Evolutionary conservation across 1,140 invertebrate genomes (phyloP).

Genomic region (Drosophila kurseongensis): DNA sequence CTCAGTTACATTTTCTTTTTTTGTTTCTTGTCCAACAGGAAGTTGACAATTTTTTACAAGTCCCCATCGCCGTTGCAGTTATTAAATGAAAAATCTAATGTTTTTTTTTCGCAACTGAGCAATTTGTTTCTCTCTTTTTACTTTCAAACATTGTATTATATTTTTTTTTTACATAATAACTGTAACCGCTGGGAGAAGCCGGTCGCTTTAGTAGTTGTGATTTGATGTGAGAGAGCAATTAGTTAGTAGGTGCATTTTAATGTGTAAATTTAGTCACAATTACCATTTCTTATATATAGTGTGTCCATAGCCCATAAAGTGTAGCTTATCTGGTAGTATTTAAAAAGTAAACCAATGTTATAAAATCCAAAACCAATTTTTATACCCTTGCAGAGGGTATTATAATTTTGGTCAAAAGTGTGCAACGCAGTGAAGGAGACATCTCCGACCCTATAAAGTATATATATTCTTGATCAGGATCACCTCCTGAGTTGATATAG

Average conservation of each 20-base stretch:
- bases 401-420: too few relatives aligned
- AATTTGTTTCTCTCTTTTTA: slow-evolving; percentile 49
- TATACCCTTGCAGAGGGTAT: too few relatives aligned
- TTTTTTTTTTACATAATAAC: slow-evolving; percentile 59
- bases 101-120: slow-evolving; percentile 36
- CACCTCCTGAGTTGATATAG: too few relatives aligned
- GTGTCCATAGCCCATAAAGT: slow-evolving; percentile 12
- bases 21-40: slow-evolving; percentile 47
- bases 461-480: too few relatives aligned
- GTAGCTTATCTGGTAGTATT: neutral
- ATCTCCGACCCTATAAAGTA: too few relatives aligned
- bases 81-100: slow-evolving; percentile 65
- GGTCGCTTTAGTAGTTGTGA: slow-evolving; percentile 29
- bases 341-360: slow-evolving; percentile 1
- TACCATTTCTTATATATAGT: slow-evolving; percentile 1
- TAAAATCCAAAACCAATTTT: slow-evolving; percentile 5
- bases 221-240: slow-evolving; percentile 36
- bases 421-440: too few relatives aligned
- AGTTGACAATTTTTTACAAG: slow-evolving; percentile 57
- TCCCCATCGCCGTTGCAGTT: slow-evolving; percentile 57
- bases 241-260: slow-evolving; percentile 35
- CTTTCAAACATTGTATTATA: slow-evolving; percentile 49
- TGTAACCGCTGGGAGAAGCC: slow-evolving; percentile 42
- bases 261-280: slow-evolving; percentile 39
- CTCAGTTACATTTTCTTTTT: slow-evolving; percentile 29